A percentile compares a stretch with the other conserved stretches of the same genome.
Evolutionary conservation across 2,113 vertebrate species (phyloP).

Genomic region (Calidris pugnax): DNA sequence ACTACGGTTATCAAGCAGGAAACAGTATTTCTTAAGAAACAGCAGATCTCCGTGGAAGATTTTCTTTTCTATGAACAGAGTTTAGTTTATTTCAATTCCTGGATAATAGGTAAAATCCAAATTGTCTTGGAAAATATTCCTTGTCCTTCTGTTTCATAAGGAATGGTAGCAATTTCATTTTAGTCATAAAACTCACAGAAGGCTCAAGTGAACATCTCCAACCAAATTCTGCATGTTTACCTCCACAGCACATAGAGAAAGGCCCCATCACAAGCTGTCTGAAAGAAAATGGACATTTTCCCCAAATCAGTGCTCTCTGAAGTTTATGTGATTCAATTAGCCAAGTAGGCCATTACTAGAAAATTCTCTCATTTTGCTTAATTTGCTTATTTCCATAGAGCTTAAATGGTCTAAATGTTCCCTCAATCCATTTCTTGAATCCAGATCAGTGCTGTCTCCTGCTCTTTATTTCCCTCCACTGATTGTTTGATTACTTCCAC

Average conservation of each 20-base stretch:
- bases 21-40: neutral
- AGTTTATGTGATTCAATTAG: neutral
- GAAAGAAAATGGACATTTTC: neutral
- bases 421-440: neutral
- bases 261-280: rapidly evolving
- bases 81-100: neutral
- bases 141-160: neutral
- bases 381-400: neutral
- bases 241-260: neutral
- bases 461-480: neutral
- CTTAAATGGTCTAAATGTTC: neutral
- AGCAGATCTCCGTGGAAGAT: neutral
- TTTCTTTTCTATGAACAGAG: neutral
- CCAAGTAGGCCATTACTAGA: neutral
- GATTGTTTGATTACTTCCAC: neutral
- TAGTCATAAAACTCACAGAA: neutral
- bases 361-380: neutral
- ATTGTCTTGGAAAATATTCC: neutral
- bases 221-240: neutral
- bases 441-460: rapidly evolving
- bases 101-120: neutral
- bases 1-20: neutral
- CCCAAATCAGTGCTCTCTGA: neutral
- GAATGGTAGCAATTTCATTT: neutral
- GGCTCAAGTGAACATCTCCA: neutral